Evolutionary conservation across 2,888 invertebrate species (phyloP).

Genomic region (Teleiodes luculella): DNA sequence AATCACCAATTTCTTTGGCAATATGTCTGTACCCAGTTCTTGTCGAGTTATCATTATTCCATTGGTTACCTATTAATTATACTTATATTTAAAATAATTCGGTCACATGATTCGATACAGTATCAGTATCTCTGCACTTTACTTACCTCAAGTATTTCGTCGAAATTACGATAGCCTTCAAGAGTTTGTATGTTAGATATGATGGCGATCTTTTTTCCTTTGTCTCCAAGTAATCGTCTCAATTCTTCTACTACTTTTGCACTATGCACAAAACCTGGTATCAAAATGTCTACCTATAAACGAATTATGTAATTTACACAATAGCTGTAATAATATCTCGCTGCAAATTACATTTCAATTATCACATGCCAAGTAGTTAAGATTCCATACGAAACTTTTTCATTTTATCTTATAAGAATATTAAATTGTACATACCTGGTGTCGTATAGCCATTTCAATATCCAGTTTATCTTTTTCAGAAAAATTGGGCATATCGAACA

Average conservation of each 20-base stretch:
- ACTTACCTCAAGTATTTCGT: constrained; percentile 42
- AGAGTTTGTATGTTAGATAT: constrained; percentile 62
- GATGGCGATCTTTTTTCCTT: constrained; percentile 60
- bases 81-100: too few species aligned
- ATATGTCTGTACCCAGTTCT: constrained; percentile 70
- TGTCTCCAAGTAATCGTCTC: constrained; percentile 52
- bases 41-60: constrained; percentile 84
- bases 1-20: constrained; percentile 69
- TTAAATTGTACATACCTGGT: constrained; percentile 44
- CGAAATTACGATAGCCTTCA: constrained; percentile 55
- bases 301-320: not conserved
- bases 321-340: too few species aligned
- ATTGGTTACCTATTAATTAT: constrained; percentile 77
- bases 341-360: too few species aligned
- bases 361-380: too few species aligned
- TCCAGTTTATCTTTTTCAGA: constrained; percentile 54
- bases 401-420: too few species aligned
- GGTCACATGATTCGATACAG: too few species aligned
- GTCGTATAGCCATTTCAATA: constrained; percentile 53
- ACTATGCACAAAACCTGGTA: constrained; percentile 53
- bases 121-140: too few species aligned
- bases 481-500: constrained; percentile 59
- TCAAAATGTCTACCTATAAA: constrained; percentile 59
- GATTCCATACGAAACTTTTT: too few species aligned
- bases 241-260: constrained; percentile 44